These are phyloP conservation scores for Xestia c-nigrum DNA, from an alignment of 2,888 invertebrate species.

Conservation along the genomic window DNA sequence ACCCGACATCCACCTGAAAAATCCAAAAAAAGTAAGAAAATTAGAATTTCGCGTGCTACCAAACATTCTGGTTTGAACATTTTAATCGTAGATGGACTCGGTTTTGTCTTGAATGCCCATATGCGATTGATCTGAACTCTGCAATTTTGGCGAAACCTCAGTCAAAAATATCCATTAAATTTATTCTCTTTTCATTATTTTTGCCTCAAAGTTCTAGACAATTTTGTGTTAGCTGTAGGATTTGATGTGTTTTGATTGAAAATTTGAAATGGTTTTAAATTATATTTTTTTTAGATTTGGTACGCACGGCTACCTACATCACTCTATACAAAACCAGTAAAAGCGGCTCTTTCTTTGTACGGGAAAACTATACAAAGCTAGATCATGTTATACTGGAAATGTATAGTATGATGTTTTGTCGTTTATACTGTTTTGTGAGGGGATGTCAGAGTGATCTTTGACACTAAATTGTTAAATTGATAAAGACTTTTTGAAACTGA, in stretches of 20 bases:
- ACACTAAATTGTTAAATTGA: too few relatives aligned
- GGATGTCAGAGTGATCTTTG: constrained; percentile 1
- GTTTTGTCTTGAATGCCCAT: neutral
- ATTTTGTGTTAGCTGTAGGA: constrained; percentile 20
- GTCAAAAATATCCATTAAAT: constrained; percentile 6
- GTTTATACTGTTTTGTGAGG: neutral
- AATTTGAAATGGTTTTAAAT: neutral
- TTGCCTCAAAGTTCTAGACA: constrained; percentile 28
- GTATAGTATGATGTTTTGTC: neutral
- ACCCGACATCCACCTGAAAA: neutral
- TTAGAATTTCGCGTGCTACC: neutral
- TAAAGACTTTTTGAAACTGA: constrained; percentile 31
- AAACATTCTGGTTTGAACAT: neutral
- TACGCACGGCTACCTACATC: neutral
- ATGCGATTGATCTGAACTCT: neutral
- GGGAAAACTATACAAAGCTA: too few relatives aligned
- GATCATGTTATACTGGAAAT: neutral
- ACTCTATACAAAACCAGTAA: neutral
- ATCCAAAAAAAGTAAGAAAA: neutral
- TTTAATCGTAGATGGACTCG: neutral
- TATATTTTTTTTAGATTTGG: constrained; percentile 1
- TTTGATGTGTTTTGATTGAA: constrained; percentile 22
- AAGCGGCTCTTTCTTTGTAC: neutral
- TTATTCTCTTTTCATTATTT: constrained; percentile 12
- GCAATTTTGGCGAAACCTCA: neutral